phyloP scores from a whole-genome alignment of 2,888 invertebrate species.

The Meganola albula region DNA sequence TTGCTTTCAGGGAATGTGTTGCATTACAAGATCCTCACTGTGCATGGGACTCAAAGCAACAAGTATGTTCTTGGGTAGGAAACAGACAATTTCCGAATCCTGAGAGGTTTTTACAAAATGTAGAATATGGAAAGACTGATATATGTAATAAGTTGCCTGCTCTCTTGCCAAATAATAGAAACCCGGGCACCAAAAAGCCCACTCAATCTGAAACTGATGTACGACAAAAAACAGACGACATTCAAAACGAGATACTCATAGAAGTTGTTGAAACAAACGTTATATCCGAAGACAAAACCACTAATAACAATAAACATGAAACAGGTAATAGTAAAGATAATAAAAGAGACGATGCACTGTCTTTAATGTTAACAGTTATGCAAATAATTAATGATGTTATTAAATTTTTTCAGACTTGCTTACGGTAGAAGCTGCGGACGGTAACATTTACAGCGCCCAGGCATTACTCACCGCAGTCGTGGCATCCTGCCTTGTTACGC shows the following conservation, averaged over 20 bases:
- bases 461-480: constrained; percentile 88
- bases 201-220: constrained; percentile 65
- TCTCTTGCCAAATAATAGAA: constrained; percentile 59
- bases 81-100: constrained; percentile 79
- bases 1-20: constrained; percentile 86
- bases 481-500: constrained; percentile 86
- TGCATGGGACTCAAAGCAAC: constrained; percentile 91
- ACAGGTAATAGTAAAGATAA: constrained; percentile 47
- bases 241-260: constrained; percentile 81
- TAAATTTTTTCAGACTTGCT: constrained; percentile 51
- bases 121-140: constrained; percentile 82
- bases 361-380: too few species aligned
- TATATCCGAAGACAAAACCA: constrained; percentile 72
- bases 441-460: constrained; percentile 87
- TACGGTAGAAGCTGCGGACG: constrained; percentile 77
- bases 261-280: constrained; percentile 81
- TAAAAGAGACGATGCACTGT: too few species aligned
- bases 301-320: constrained; percentile 69
- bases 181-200: constrained; percentile 67
- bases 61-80: constrained; percentile 77
- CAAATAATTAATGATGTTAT: not conserved
- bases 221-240: constrained; percentile 74
- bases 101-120: constrained; percentile 84
- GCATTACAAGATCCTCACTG: constrained; percentile 97
- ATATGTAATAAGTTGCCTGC: constrained; percentile 72